Base-by-base conservation (phyloP, 1,140 invertebrate genomes). In the Hycleus phaleratus region DNA sequence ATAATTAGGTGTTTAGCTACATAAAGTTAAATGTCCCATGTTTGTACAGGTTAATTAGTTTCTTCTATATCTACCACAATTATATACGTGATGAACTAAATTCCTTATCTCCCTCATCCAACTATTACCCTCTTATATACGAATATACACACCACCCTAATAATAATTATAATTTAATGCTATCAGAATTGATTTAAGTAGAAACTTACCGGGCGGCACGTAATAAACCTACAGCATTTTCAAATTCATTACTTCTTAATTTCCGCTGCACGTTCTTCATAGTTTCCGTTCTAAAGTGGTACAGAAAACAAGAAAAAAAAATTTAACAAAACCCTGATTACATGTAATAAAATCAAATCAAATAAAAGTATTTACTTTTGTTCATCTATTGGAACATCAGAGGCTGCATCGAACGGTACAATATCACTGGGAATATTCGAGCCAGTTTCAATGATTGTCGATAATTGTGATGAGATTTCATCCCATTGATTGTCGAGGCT, bases 381-480 rank as follows among this genome's bases (percentile, higher is more conserved):
- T 68, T 94, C 85, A 64, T 95, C 91, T 55, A 94, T 86, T 11
- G 84, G 77, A 12, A 82, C 79, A 53, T 94, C 91, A 8, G 87
- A 87, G 4, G 89, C 82, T 2, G 91, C 88, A 79, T 96, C 93
- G 72, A 95, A 96, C 2, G 93, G 93, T 44, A 86, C 77, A 52
- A 87, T 79, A 71, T 81, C 81, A 53, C 78, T 78, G 12, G 83
- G 78, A 66, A 85, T 76, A 51, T 71, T 71, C 40, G 72, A 68
- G 57, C 74, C 77, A 54, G 75, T 78, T 60, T 82, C 77, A 46
- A 95, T 74, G n/a, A 90, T 77, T 12, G 79, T 78, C 24, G 86
- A 85, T 45, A 95, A 63, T 66, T 90, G 82, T 25, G 80, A 75
- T 1, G 83, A 79, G 26, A 85, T 69, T 58, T 84, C 82, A 59